These are phyloP conservation scores for Stenotaenia linearis DNA, from an alignment of 2,888 invertebrate species.

Conservation along the genomic window DNA sequence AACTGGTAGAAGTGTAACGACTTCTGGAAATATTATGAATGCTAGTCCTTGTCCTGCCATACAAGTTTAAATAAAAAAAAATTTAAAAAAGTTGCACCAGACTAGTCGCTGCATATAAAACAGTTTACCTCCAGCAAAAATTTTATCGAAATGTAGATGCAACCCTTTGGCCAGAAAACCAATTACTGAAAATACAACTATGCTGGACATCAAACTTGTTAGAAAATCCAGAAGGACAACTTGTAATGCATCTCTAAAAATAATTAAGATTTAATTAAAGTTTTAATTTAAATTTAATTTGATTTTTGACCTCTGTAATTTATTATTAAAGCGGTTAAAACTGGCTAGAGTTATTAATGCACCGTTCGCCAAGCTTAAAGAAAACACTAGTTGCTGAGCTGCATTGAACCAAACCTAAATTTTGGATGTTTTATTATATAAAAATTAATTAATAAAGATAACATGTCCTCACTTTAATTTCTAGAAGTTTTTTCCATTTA, in stretches of 20 bases:
- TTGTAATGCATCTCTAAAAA: slow-evolving; percentile 41
- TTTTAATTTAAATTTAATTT: too few species aligned
- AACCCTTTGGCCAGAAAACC: slow-evolving; percentile 50
- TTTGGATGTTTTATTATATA: not conserved
- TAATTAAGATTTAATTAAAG: not conserved
- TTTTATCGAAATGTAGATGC: slow-evolving; percentile 41
- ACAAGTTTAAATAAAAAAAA: not conserved
- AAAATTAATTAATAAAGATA: too few species aligned
- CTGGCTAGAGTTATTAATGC: slow-evolving; percentile 69
- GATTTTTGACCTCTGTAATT: slow-evolving; percentile 36
- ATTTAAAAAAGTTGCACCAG: not conserved
- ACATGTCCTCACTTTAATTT: slow-evolving; percentile 39
- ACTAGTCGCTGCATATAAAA: not conserved
- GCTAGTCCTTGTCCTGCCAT: slow-evolving; percentile 40
- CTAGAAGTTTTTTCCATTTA: slow-evolving; percentile 41
- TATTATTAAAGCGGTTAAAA: slow-evolving; percentile 58
- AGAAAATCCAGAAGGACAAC: slow-evolving; percentile 46
- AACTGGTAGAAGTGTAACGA: slow-evolving; percentile 39
- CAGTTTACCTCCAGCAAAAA: slow-evolving; percentile 39
- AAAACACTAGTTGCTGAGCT: slow-evolving; percentile 77
- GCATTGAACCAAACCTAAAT: slow-evolving; percentile 70
- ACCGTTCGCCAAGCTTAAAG: slow-evolving; percentile 71
- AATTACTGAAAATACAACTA: slow-evolving; percentile 48
- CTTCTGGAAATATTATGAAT: slow-evolving; percentile 42
- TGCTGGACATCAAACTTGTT: slow-evolving; percentile 49